Evolutionary conservation across 2,797 vertebrate species (phyloP), one percentile per base, ranked within the genome.

Genomic region (Dromococcyx pavoninus): DNA sequence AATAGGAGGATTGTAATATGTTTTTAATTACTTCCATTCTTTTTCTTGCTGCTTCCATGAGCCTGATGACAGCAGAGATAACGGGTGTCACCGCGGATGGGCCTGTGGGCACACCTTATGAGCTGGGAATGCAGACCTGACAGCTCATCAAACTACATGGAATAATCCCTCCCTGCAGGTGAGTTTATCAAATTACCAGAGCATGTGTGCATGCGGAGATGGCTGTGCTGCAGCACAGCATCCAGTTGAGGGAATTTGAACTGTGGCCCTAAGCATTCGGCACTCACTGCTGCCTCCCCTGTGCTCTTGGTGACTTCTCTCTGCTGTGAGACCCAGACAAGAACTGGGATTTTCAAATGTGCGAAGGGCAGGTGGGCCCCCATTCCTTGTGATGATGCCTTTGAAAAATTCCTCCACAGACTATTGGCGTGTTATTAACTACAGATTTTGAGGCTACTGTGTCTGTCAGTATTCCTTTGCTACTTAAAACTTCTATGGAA

Each of bases 181-280:
- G 56, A 51, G 11, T 10, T 65, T 22, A 44, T 56, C 46, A 17
- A 50, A 22, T 50, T 33, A 33, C 51, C 51, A 9, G 56, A 62
- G 79, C 1, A 9, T 2, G 4, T 12, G 23, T 21, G 32, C 30
- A 16, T 4, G 3, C 60, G 2, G 3, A 57, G 35, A 14, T 12
- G 2, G 3, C 28, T 0, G 0, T 3, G 8, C 35, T 13, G 17
- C 10, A 27, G n/a, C 5, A 2, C 30, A 53, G 70, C n/a, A 28
- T 43, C 35, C 43, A 13, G 24, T 21, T 44, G 43, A 51, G 56
- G 50, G 62, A 80, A 57, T 13, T 37, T n/a, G 21, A 50, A 24
- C 48, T 3, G n/a, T 1, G 2, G 10, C 28, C 48, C 46, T 24
- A 4, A 13, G 48, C 46, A 43, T 61, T 53, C 5, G 2, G 43